These are phyloP conservation scores for Phoenicopterus ruber DNA, from an alignment of 2,113 vertebrate species.

Conservation along the genomic window DNA sequence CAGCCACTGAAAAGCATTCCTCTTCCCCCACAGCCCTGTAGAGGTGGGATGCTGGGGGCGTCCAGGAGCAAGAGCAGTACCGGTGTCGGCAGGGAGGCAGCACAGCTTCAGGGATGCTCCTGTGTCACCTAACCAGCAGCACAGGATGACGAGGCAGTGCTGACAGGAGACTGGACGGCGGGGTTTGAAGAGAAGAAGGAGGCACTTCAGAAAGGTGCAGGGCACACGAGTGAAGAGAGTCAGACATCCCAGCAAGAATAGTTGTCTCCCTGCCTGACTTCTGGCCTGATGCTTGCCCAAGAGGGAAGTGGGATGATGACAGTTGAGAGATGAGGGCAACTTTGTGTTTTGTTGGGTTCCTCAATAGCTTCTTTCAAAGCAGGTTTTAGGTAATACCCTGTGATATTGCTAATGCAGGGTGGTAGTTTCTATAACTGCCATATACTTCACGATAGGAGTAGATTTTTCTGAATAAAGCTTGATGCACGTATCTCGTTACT, in stretches of 20 bases:
- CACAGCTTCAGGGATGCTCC: neutral
- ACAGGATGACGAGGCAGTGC: neutral
- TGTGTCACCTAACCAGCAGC: neutral
- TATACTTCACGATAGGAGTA: neutral
- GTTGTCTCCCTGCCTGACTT: neutral
- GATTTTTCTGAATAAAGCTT: neutral
- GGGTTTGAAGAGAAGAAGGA: neutral
- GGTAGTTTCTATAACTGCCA: neutral
- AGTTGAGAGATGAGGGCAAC: neutral
- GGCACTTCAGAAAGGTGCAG: neutral
- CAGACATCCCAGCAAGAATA: neutral
- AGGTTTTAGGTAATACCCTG: neutral
- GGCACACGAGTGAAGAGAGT: accelerated
- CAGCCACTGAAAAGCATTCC: neutral
- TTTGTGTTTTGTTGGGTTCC: neutral
- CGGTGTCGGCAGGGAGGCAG: neutral
- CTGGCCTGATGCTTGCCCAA: neutral
- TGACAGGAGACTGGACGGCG: neutral
- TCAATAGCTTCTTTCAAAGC: neutral
- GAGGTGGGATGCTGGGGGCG: neutral
- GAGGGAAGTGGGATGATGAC: neutral
- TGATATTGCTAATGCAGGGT: neutral
- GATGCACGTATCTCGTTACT: neutral
- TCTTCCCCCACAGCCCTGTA: neutral
- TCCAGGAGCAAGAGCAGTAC: neutral